phyloP scores from a whole-genome alignment of 2,888 invertebrate species.

The Torymus aiolomorphi region DNA sequence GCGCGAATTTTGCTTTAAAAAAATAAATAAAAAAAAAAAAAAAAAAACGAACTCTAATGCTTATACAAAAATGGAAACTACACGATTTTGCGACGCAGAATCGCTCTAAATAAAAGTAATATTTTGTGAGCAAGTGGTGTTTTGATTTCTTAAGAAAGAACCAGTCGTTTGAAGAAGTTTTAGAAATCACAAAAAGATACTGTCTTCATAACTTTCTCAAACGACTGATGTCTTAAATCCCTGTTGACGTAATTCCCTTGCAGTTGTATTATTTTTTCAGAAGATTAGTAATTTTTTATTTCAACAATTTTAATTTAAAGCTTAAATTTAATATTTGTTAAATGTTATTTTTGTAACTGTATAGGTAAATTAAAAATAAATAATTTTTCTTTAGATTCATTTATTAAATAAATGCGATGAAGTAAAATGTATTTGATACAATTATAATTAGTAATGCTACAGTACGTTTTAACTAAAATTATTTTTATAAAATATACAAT shows the following conservation, averaged over 20 bases:
- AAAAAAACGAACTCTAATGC: slow-evolving; percentile 13
- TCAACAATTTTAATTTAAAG: too few relatives aligned
- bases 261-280: too few relatives aligned
- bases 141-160: neutral
- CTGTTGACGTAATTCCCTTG: too few relatives aligned
- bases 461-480: slow-evolving; percentile 6
- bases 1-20: slow-evolving; percentile 35
- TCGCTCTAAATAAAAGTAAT: slow-evolving; percentile 72
- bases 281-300: too few relatives aligned
- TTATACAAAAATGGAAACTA: slow-evolving; percentile 27
- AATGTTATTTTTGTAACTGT: too few relatives aligned
- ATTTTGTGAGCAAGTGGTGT: slow-evolving; percentile 70
- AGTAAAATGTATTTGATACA: slow-evolving; percentile 30
- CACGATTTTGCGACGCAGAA: slow-evolving; percentile 61
- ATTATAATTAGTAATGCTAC: slow-evolving; percentile 21
- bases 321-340: too few relatives aligned
- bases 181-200: neutral
- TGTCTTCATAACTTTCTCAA: too few relatives aligned
- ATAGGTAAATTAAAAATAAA: neutral
- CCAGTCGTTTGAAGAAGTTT: neutral
- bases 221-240: too few relatives aligned
- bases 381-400: slow-evolving; percentile 19
- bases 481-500: slow-evolving; percentile 20
- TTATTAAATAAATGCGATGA: slow-evolving; percentile 33
- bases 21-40: too few relatives aligned